phyloP scores from a whole-genome alignment of 2,888 invertebrate genomes.

The Liposcelis brunnea region DNA sequence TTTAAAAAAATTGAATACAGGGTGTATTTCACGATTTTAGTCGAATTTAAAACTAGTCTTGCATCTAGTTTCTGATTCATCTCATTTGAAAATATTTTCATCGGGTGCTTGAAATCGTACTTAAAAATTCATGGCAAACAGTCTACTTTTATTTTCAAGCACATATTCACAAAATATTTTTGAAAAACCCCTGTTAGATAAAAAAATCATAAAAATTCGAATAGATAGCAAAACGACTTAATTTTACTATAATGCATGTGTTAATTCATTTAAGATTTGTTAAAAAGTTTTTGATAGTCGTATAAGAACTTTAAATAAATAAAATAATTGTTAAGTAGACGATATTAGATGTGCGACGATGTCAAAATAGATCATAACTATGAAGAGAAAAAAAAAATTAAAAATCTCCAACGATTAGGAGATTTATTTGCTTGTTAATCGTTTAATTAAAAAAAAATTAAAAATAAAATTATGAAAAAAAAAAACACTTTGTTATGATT shows the following conservation, averaged over 20 bases:
- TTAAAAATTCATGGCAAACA: neutral
- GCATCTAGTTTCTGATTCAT: too few relatives aligned
- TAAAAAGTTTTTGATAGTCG: too few relatives aligned
- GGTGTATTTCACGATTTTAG: too few relatives aligned
- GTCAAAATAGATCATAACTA: neutral
- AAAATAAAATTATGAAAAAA: neutral
- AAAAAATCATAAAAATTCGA: too few relatives aligned
- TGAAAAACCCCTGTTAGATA: neutral
- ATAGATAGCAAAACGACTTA: neutral
- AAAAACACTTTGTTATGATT: neutral
- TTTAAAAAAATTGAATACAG: too few relatives aligned
- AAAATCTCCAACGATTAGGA: too few relatives aligned
- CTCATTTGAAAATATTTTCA: too few relatives aligned
- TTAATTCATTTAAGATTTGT: too few relatives aligned
- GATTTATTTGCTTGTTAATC: neutral
- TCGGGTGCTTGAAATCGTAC: neutral
- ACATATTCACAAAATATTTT: too few relatives aligned
- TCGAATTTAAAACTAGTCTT: neutral
- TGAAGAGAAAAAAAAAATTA: neutral
- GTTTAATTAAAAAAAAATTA: neutral
- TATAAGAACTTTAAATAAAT: neutral
- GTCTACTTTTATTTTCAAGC: too few relatives aligned
- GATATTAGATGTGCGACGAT: too few relatives aligned
- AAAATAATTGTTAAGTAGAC: neutral
- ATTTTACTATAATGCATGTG: neutral